Base-by-base conservation (phyloP, 1,140 invertebrate species). In the Diprion similis region DNA sequence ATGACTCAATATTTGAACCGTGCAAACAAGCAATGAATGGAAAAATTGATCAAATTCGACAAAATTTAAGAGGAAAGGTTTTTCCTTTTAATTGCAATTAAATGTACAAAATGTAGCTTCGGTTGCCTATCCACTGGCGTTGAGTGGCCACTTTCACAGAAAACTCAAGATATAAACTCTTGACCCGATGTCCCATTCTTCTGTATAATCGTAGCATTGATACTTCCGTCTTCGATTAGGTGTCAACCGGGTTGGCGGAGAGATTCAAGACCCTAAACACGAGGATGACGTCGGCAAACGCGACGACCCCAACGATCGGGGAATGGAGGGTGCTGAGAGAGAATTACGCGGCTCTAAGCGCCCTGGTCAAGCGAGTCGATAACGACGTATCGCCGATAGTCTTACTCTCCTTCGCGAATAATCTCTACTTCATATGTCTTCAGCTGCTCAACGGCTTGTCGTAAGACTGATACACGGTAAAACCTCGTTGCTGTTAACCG, bases 341-440 rank as follows among this genome's bases (percentile, higher is more conserved):
- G 78, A 88, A 89, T 75, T 93, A 92, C 76, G 91, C 91, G 2
- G 86, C 83, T 78, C 79, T 93, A 3, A 90, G 90, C 71, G 83
- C 84, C 17, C 78, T 92, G 0, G 91, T 90, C 18, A 90, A 89
- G 75, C 85, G 85, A 66, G 83, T 91, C 13, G 92, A 92, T 75
- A 81, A 89, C 37, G 79, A 88, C 47, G 85, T 93, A 64, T 91
- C 91, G 0, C 81, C 86, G 0, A 88, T 94, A 2, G 89, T 93
- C 8, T 83, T 94, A 1, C 80, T 93, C 8, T 93, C 93, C 0
- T 94, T 93, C 72, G 89, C 89, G 2, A 92, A 91, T 75, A 94
- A 94, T 83, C 82, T 94, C 0, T 94, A 93, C 78, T 94, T 93
- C 68, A 92, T 94, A 46, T 93, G 93, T 69, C 84, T 93, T 0